Conservation (phyloP, 2,888 invertebrate genomes). For the Holacanthella duospinosa region DNA sequence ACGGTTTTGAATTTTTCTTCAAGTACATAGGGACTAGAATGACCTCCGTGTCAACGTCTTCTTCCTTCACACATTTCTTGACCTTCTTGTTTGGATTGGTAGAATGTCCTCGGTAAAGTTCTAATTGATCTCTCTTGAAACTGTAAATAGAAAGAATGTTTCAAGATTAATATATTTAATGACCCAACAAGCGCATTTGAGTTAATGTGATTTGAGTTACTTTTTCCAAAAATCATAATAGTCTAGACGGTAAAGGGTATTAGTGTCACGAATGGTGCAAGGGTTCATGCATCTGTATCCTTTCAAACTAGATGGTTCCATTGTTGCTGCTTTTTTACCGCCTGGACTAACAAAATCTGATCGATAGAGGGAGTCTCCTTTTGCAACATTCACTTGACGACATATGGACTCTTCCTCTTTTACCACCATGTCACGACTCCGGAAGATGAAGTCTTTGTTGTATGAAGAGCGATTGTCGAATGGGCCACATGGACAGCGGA, state of each 20-base stretch:
- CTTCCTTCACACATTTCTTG: background rate
- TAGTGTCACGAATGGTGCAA: constrained; percentile 13
- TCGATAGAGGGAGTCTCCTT: constrained; percentile 23
- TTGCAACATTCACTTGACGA: constrained; percentile 13
- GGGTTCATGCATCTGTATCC: constrained; percentile 31
- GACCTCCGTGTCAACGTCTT: background rate
- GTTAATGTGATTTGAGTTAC: constrained; percentile 14
- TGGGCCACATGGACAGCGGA: constrained; percentile 30
- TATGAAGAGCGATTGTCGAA: constrained; percentile 31
- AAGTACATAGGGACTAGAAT: background rate
- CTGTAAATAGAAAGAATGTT: constrained; percentile 12
- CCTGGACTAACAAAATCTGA: constrained; percentile 19
- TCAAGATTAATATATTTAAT: background rate
- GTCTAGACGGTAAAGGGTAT: constrained; percentile 22
- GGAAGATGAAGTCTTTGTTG: constrained; percentile 27
- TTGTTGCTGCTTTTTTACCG: constrained; percentile 28
- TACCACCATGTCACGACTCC: constrained; percentile 20
- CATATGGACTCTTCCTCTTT: constrained; percentile 20
- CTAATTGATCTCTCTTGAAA: constrained; percentile 15
- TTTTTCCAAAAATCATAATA: constrained; percentile 28
- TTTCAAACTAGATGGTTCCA: constrained; percentile 26
- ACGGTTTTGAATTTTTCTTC: constrained; percentile 9
- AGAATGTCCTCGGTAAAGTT: constrained; percentile 28
- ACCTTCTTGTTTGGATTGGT: constrained; percentile 12
- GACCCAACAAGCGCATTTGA: background rate